phyloP scores from a whole-genome alignment of 2,113 vertebrate species.

The Oenanthe oenanthe region DNA sequence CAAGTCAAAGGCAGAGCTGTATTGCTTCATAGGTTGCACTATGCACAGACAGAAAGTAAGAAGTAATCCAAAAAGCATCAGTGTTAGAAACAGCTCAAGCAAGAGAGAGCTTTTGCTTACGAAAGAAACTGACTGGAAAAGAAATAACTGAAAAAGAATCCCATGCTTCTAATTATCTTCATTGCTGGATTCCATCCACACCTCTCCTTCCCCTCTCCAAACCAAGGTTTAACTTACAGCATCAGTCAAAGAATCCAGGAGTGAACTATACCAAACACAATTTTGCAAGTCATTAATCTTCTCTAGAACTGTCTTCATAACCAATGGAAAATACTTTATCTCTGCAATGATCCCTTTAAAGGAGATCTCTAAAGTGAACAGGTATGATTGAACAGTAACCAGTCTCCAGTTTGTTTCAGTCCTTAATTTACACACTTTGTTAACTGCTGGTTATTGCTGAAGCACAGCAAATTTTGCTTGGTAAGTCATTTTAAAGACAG shows the following conservation, averaged over 20 bases:
- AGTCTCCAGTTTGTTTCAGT: background rate
- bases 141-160: background rate
- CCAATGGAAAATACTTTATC: background rate
- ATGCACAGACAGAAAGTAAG: background rate
- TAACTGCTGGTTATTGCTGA: conserved; percentile 7
- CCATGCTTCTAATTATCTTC: background rate
- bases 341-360: conserved; percentile 1
- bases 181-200: background rate
- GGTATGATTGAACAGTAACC: background rate
- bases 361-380: conserved; percentile 8
- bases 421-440: conserved; percentile 15
- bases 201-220: background rate
- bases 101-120: background rate
- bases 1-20: background rate
- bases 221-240: background rate
- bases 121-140: background rate
- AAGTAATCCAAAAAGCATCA: background rate
- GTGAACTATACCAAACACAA: background rate
- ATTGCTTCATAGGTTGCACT: background rate
- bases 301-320: background rate
- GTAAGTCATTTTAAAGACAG: background rate
- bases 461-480: background rate
- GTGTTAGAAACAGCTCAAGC: background rate
- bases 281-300: background rate
- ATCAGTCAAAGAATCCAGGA: background rate